Evolutionary conservation across 1,140 invertebrate species (phyloP).

Genomic region (Paraescarpia echinospica): DNA sequence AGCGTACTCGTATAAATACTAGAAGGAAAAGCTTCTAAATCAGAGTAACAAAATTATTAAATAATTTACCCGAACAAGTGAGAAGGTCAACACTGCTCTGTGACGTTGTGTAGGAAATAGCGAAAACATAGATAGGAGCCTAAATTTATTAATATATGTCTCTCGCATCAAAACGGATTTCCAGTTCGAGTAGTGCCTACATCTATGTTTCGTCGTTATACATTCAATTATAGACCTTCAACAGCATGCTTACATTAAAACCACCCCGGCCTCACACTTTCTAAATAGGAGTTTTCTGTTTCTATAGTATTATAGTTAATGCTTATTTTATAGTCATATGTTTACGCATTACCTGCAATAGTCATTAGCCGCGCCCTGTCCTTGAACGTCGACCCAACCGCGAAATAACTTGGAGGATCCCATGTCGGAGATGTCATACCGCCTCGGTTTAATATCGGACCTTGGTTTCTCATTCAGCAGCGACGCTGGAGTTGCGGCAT

Average conservation of each 20-base stretch:
- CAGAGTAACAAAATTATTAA: no score
- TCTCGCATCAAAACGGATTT: neutral
- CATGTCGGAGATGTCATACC: conserved; percentile 40
- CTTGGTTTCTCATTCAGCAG: neutral
- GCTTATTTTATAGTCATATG: neutral
- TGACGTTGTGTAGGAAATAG: no score
- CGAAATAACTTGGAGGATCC: conserved; percentile 35
- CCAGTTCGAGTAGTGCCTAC: neutral
- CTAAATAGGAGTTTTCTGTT: neutral
- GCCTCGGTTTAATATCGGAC: conserved; percentile 17
- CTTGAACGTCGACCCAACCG: conserved; percentile 45
- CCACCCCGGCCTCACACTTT: neutral
- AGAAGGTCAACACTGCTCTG: no score
- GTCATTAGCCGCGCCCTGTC: conserved; percentile 41
- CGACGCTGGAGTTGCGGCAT: neutral
- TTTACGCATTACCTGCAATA: conserved; percentile 38
- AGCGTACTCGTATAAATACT: no score
- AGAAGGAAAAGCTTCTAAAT: no score
- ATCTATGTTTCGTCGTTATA: neutral
- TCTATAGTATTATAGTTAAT: neutral
- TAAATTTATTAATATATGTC: no score
- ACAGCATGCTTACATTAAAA: neutral
- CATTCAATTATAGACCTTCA: neutral
- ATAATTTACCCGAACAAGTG: no score
- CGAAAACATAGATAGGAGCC: no score